Evolutionary conservation across 2,888 invertebrate species (phyloP).

Genomic region (Calameuta idolon): DNA sequence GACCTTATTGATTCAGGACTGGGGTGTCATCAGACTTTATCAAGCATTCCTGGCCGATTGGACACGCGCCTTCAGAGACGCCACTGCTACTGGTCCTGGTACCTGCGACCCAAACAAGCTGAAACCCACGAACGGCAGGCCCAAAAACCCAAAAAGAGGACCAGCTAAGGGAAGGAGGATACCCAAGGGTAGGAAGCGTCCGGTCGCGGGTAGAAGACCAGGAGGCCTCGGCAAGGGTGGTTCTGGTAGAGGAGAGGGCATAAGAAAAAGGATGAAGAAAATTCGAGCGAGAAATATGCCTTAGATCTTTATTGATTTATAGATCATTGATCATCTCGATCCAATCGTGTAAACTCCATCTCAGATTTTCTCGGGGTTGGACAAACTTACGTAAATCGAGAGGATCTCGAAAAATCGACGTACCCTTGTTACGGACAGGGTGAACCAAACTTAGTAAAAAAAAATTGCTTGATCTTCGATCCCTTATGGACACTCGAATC

Average conservation of each 20-base stretch:
- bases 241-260: constrained; percentile 39
- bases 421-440: not conserved
- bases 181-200: not conserved
- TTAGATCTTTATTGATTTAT: not conserved
- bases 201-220: constrained; percentile 1
- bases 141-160: constrained; percentile 28
- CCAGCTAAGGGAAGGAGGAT: constrained; percentile 25
- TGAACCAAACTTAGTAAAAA: constrained; percentile 6
- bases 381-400: not conserved
- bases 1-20: constrained; percentile 72
- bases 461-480: not conserved
- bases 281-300: not conserved
- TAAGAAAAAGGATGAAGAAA: constrained; percentile 24
- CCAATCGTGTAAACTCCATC: not conserved
- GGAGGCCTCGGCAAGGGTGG: constrained; percentile 3
- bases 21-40: constrained; percentile 73
- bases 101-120: constrained; percentile 52
- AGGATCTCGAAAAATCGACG: not conserved
- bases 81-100: constrained; percentile 55
- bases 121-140: constrained; percentile 45
- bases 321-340: not conserved
- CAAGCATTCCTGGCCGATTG: constrained; percentile 73
- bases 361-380: not conserved
- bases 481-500: not conserved
- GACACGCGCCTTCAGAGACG: constrained; percentile 68